Conservation (phyloP, 2,113 vertebrate genomes). For the Lamprologus sp. region DNA sequence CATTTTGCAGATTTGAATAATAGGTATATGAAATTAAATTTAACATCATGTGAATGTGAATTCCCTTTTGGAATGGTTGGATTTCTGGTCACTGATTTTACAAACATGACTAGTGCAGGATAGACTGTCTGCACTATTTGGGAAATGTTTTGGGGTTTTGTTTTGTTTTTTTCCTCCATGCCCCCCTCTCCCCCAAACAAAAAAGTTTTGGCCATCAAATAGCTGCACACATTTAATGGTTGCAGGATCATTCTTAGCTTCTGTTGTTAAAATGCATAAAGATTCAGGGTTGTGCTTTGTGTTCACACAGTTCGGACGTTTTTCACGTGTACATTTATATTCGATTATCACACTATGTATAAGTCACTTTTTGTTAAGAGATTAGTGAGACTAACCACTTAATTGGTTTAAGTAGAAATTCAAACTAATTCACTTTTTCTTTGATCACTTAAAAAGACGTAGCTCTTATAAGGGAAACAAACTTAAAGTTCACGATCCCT, state of each 20-base stretch:
- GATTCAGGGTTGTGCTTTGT: slow-evolving; percentile 38
- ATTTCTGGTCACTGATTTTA: background rate
- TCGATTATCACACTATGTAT: background rate
- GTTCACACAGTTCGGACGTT: slow-evolving; percentile 38
- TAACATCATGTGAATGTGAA: background rate
- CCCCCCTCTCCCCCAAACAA: background rate
- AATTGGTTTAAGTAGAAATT: background rate
- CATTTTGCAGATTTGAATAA: background rate
- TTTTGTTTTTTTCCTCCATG: background rate
- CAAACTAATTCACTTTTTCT: background rate
- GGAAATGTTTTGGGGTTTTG: background rate
- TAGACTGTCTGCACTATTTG: background rate
- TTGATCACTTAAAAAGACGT: background rate
- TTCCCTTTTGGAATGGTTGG: background rate
- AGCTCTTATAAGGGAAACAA: background rate
- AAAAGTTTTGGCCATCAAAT: background rate
- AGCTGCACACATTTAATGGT: slow-evolving; percentile 36
- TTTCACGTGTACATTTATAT: slow-evolving; percentile 15
- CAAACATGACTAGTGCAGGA: background rate
- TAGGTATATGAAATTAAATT: background rate
- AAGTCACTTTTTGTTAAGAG: background rate
- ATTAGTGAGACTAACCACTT: background rate
- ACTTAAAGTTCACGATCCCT: background rate
- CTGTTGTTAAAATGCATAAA: slow-evolving; percentile 7
- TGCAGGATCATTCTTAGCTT: slow-evolving; percentile 24